Evolutionary conservation across 2,113 vertebrate species (phyloP).

Genomic region (Eonycteris spelaea): DNA sequence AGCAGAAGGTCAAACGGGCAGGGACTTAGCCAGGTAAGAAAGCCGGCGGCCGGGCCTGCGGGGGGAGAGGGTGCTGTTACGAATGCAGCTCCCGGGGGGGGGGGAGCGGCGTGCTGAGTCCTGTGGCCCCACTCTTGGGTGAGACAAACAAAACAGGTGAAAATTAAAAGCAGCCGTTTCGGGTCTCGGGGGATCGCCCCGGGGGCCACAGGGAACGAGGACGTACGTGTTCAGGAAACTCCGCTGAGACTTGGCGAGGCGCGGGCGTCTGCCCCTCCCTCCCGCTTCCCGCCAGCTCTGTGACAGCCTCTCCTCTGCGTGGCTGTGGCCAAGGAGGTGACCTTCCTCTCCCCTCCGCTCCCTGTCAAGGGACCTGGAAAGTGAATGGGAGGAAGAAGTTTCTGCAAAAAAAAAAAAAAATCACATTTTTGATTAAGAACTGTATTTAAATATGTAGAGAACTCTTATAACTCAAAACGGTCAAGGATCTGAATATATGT

Average conservation of each 20-base stretch:
- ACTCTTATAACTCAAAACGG: no score
- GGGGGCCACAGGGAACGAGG: neutral
- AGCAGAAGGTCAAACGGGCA: no score
- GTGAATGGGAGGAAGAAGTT: neutral
- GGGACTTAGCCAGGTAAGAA: no score
- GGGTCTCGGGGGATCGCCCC: neutral
- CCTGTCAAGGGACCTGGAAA: no score
- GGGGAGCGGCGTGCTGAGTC: accelerated
- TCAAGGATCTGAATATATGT: no score
- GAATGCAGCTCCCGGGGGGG: neutral
- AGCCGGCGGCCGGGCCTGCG: no score
- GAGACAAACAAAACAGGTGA: neutral
- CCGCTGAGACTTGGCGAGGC: no score
- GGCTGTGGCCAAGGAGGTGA: neutral
- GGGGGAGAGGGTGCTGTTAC: no score
- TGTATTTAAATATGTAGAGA: no score
- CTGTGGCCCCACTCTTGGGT: accelerated
- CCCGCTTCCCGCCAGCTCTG: neutral
- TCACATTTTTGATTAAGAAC: neutral
- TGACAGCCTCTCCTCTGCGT: neutral
- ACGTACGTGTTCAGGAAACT: neutral
- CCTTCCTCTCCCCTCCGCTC: neutral
- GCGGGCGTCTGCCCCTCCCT: no score
- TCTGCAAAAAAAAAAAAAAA: neutral
- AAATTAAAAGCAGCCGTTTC: neutral